Evolutionary conservation across 2,797 vertebrate species (phyloP), one percentile per base, ranked within the genome.

Genomic region (Phrynocephalus forsythii): DNA sequence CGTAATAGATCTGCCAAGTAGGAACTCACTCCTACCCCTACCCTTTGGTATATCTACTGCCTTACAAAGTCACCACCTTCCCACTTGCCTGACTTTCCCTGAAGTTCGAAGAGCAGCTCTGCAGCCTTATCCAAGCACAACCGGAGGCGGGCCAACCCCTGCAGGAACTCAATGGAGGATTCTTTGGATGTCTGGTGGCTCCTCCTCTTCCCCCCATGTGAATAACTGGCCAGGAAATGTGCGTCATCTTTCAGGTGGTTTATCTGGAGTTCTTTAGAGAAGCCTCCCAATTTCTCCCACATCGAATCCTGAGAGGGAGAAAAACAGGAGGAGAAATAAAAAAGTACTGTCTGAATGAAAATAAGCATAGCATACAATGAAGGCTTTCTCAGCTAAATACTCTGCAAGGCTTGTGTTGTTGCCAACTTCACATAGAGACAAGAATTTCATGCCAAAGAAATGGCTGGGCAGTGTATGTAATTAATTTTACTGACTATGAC

Each of bases 281-380:
- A 95, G 82, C 95, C 95, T 86, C 97, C 97, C 9, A 93, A 94
- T 92, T 96, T 97, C 89, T 99, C 98, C 82, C 96, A 97, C 92
- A 99, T 97, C 0, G 99, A 98, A 87, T 99, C 99, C 99, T 99
- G 71, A 15, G 13, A 20, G 15, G 15, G 60, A 63, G 90, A 78
- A 88, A 69, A 1, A 8, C 15, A 56, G 5, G 79, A 0, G n/a
- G 22, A 5, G 9, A 26, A 81, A 82, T 13, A 13, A 0, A 0
- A 24, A 5, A 2, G 67, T 20, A 10, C 48, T 20, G 24, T 79
- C 22, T 28, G 20, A 63, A 3, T 22, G 22, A 72, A 26, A 73
- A 44, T n/a, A 50, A 33, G 67, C 50, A 77, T 60, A 69, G 8
- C 44, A 79, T 52, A 73, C 6, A 77, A 3, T 66, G 33, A 68